Conservation (phyloP, 2,888 invertebrate genomes). For the Ectobius pallidus region DNA sequence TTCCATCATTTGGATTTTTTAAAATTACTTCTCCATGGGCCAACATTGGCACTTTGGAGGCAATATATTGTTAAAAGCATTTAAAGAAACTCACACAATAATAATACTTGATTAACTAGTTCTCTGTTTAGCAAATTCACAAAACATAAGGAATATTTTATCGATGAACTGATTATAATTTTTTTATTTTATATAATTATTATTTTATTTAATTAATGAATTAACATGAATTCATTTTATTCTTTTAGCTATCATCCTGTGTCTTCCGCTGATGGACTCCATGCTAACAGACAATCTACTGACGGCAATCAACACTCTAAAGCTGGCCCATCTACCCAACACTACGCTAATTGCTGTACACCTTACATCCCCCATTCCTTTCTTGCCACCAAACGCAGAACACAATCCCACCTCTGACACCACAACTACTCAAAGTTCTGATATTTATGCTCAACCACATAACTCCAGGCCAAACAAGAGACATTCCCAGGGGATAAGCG, state of each 20-base stretch:
- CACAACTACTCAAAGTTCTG: not conserved
- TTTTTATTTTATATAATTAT: no score
- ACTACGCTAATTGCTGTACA: conserved; percentile 57
- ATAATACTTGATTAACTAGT: no score
- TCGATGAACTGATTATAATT: no score
- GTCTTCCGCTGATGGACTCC: conserved; percentile 58
- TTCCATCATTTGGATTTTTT: no score
- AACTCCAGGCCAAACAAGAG: not conserved
- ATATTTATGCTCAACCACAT: not conserved
- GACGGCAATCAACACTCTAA: conserved; percentile 55
- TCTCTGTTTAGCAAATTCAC: no score
- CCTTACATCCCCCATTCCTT: conserved; percentile 54
- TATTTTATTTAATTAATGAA: no score
- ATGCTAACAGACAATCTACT: conserved; percentile 53
- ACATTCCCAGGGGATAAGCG: no score
- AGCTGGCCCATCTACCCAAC: conserved; percentile 54
- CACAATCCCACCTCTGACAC: not conserved
- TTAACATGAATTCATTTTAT: not conserved
- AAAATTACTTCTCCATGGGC: no score
- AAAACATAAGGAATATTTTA: no score
- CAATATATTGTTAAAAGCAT: no score
- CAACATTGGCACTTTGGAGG: no score
- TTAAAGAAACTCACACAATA: no score
- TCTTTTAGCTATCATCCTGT: conserved; percentile 57
- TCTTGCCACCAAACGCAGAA: conserved; percentile 44